phyloP scores from a whole-genome alignment of 2,888 invertebrate species.

The Adela reaumurella region DNA sequence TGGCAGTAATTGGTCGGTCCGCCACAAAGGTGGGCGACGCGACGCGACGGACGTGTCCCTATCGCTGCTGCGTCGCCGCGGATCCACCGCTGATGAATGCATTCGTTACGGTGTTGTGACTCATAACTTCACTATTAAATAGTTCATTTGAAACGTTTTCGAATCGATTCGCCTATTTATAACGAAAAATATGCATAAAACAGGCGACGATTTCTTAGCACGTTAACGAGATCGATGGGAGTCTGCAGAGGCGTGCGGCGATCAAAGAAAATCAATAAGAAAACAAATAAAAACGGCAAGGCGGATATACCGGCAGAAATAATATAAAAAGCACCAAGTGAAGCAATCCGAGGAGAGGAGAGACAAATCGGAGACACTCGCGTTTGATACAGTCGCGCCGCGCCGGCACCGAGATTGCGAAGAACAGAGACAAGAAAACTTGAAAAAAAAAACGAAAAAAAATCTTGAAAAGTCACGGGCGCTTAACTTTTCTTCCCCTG shows the following conservation, averaged over 20 bases:
- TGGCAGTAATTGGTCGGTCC: slow-evolving; percentile 54
- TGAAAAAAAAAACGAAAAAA: slow-evolving; percentile 52
- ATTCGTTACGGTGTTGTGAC: background rate
- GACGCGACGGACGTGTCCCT: slow-evolving; percentile 24
- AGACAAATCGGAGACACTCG: slow-evolving; percentile 39
- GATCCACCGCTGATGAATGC: background rate
- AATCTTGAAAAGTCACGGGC: slow-evolving; percentile 58
- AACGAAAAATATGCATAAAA: no score
- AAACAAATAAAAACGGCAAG: background rate
- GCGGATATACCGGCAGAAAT: background rate
- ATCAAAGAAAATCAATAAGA: background rate
- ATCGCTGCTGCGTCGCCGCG: slow-evolving; percentile 42
- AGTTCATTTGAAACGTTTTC: no score
- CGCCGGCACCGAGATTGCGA: slow-evolving; percentile 13
- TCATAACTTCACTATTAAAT: no score
- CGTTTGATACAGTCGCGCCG: slow-evolving; percentile 36
- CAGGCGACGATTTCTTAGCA: no score
- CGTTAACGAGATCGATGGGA: no score
- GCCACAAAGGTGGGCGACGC: slow-evolving; percentile 33
- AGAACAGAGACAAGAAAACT: slow-evolving; percentile 17
- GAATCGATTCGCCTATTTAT: no score
- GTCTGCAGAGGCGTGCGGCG: no score
- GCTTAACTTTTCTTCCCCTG: slow-evolving; percentile 56
- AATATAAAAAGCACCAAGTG: background rate
- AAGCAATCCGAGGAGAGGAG: slow-evolving; percentile 22